phyloP scores from a whole-genome alignment of 1,140 invertebrate species.

The Drosophila setifemur region DNA sequence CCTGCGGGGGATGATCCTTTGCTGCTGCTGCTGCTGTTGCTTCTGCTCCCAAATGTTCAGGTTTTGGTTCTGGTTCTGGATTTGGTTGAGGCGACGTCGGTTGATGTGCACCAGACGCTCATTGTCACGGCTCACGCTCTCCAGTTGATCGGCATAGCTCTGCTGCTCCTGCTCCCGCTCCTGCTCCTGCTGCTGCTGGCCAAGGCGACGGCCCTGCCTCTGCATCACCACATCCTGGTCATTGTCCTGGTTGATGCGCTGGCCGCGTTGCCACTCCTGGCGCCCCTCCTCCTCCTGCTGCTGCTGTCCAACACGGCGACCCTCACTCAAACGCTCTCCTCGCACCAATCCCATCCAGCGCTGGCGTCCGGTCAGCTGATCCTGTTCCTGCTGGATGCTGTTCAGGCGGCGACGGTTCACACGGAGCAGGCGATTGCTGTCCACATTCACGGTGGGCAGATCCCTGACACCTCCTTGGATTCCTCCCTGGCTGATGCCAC shows the following conservation, averaged over 20 bases:
- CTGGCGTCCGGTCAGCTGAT: slow-evolving; percentile 10
- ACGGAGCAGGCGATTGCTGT: slow-evolving; percentile 44
- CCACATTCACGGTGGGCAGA: slow-evolving; percentile 33
- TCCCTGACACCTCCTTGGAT: slow-evolving; percentile 8
- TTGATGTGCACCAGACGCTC: slow-evolving; percentile 46
- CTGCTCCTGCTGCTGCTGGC: not conserved
- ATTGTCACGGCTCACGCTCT: slow-evolving; percentile 41
- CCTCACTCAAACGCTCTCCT: slow-evolving; percentile 38
- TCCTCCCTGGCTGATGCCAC: slow-evolving; percentile 15
- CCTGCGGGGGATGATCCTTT: slow-evolving; percentile 11
- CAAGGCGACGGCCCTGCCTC: not conserved
- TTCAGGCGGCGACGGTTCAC: slow-evolving; percentile 39
- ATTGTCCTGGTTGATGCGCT: not conserved
- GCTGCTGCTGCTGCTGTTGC: slow-evolving; percentile 16
- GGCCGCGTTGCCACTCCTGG: not conserved
- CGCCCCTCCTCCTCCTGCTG: slow-evolving; percentile 5
- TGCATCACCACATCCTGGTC: not conserved
- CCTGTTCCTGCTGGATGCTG: slow-evolving; percentile 6
- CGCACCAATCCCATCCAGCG: slow-evolving; percentile 25
- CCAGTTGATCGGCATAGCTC: slow-evolving; percentile 18
- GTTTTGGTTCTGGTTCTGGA: too few species aligned
- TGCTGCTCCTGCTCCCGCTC: slow-evolving; percentile 4
- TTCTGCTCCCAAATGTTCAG: too few species aligned
- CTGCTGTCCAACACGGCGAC: slow-evolving; percentile 22
- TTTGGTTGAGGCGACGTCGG: slow-evolving; percentile 45